A percentile compares a stretch with the other conserved stretches of the same genome.
Conservation (phyloP, 2,113 vertebrate species). For the Cheilinus undulatus region DNA sequence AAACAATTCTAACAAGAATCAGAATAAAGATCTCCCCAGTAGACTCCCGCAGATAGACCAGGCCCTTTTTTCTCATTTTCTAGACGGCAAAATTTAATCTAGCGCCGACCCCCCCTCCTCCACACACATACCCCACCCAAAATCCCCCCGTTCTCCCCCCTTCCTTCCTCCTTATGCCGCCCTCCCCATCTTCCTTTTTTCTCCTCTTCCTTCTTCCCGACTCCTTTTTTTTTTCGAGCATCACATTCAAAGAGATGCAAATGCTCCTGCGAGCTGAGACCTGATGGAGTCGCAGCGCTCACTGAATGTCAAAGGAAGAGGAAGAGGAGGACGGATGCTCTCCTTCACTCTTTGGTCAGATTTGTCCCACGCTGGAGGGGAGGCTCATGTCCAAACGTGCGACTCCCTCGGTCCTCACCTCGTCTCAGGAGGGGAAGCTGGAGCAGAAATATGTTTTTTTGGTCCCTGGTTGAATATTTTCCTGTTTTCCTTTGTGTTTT, state of each 20-base stretch:
- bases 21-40: slow-evolving; percentile 99
- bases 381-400: neutral
- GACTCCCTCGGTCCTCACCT: no score
- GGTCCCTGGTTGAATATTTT: slow-evolving; percentile 17
- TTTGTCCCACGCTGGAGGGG: neutral
- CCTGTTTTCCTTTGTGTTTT: neutral
- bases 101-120: slow-evolving; percentile 84
- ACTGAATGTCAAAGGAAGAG: slow-evolving; percentile 90
- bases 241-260: slow-evolving; percentile 99
- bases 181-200: slow-evolving; percentile 53
- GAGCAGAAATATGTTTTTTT: neutral
- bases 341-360: neutral
- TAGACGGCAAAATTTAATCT: slow-evolving; percentile 99
- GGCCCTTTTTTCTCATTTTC: slow-evolving; percentile 98
- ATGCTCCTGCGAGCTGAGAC: slow-evolving; percentile 91
- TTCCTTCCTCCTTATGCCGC: slow-evolving; percentile 41
- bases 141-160: slow-evolving; percentile 27
- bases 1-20: slow-evolving; percentile 99
- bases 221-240: slow-evolving; percentile 83
- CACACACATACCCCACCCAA: slow-evolving; percentile 26
- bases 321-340: slow-evolving; percentile 8
- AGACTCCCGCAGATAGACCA: slow-evolving; percentile 97
- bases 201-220: slow-evolving; percentile 42
- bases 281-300: slow-evolving; percentile 91
- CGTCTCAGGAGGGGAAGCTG: no score